Evolutionary conservation across 2,113 vertebrate species (phyloP), one percentile per base, ranked within the genome.

Genomic region (Dasyornis broadbenti): DNA sequence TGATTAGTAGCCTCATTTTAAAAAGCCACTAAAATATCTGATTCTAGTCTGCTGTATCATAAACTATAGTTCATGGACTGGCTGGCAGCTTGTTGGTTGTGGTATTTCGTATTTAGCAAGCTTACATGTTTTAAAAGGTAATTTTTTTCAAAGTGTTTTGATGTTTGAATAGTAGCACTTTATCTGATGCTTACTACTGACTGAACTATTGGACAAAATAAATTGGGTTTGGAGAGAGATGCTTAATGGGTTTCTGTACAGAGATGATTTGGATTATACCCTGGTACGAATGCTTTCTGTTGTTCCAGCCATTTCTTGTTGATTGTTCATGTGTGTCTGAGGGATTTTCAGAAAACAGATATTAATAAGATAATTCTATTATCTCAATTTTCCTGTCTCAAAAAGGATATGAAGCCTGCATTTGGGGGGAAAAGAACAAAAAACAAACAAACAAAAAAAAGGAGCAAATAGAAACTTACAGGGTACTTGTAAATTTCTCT

Each of bases 111-210:
- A 57, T 97, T 97, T 95, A 92, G 83, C 86, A 94, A 82, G 72
- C 73, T 93, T 96, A 92, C 56, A 5, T 22, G 7, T 95, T 95
- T 96, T 90, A 97, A 96, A 94, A 45, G 53, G 42, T 83, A 64
- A 12, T 26, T 84, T 88, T 92, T 89, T 78, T 66, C 49, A 2
- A 88, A 89, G 76, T 94, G 77, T 97, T 95, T 96, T 96, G 84
- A 94, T 97, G 88, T 98, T 97, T 95, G 94, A 96, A 98, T 97
- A 96, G 95, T 93, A 97, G 98, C 98, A 98, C 98, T 98, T 98
- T 98, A 98, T 98, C 81, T 97, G 84, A 97, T 96, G 95, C 97
- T 97, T 98, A 98, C 98, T 98, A 98, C 98, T 98, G 98, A 98
- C 84, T 97, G 94, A 97, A 92, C 53, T 94, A 89, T 97, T 92